Evolutionary conservation across 2,888 invertebrate genomes (phyloP), one percentile per base, ranked within the genome.

Genomic region (Sclerodermus sp.): DNA sequence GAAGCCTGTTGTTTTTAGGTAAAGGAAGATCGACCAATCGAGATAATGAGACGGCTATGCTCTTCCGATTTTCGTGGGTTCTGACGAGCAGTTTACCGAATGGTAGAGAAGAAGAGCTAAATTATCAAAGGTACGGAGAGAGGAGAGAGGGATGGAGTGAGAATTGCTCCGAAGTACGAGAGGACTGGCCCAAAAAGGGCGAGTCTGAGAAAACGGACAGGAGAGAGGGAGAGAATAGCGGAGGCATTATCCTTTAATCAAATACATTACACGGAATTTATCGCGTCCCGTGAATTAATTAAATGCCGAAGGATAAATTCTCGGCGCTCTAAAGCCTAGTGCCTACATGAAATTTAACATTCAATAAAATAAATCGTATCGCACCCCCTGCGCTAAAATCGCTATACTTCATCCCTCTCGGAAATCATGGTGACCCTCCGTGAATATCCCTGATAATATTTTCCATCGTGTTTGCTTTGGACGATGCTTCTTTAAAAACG

Each of bases 231-330:
- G 36, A 41, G 14, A 38, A 70, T 70, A 69, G 69, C 67, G 62
- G 68, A 68, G 70, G 75, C 73, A 76, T 76, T 77, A 76, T 77
- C 76, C 75, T 76, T 76, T 76, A 76, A 76, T 76, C 76, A 77
- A 77, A 77, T 76, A 76, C 76, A 76, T 77, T 76, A 76, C 71
- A 63, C 71, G 73, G 74, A 76, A 77, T 76, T 77, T 77, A 77
- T 77, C 71, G 76, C 71, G 66, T 67, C 63, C 70, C 69, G 72
- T 70, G 73, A 76, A 76, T 74, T 76, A 76, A 77, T 76, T 76
- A 76, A 76, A 76, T 73, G 76, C 75, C 76, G 70, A 77, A 77
- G 76, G 73, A 75, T 75, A 73, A 75, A 75, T 75, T 75, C 73
- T 73, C 71, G 56, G 66, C 60, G 66, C 67, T 66, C 64, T 55